phyloP scores from a whole-genome alignment of 2,888 invertebrate species.

The Atethmia centrago region DNA sequence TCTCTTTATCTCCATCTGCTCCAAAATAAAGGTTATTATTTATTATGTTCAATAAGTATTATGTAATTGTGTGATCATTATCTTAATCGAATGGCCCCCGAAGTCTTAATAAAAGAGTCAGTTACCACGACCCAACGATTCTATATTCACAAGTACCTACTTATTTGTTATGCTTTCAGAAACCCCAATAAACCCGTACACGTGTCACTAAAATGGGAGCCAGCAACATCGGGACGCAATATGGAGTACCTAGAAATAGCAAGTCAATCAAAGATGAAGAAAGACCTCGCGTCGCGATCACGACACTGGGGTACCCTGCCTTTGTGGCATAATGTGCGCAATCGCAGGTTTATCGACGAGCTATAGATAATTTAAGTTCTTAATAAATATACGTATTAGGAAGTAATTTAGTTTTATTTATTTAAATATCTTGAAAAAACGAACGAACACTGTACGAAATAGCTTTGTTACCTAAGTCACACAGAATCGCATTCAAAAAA shows the following conservation, averaged over 20 bases:
- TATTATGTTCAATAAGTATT: not conserved
- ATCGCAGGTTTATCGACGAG: conserved; percentile 82
- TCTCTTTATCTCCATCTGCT: not conserved
- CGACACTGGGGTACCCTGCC: conserved; percentile 92
- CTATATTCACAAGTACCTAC: not conserved
- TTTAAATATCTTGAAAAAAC: not conserved
- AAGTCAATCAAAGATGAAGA: conserved; percentile 86
- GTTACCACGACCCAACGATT: not conserved
- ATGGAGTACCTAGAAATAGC: conserved; percentile 91
- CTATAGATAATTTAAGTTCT: conserved; percentile 74
- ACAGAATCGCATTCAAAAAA: not conserved
- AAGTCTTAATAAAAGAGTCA: not conserved
- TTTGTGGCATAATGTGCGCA: conserved; percentile 81
- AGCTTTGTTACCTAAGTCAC: not conserved
- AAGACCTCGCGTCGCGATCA: conserved; percentile 90
- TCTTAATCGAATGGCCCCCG: not conserved
- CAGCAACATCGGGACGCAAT: conserved; percentile 83
- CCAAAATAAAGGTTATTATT: not conserved
- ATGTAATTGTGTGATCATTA: not conserved
- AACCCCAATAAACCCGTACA: conserved; percentile 91
- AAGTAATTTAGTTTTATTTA: conserved; percentile 5
- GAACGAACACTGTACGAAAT: no score
- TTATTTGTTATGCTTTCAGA: conserved; percentile 82
- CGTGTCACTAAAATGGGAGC: conserved; percentile 91
- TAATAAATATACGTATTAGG: conserved; percentile 2